Evolutionary conservation across 2,888 invertebrate genomes (phyloP), one percentile per base, ranked within the genome.

Genomic region (Ophion ellenae): DNA sequence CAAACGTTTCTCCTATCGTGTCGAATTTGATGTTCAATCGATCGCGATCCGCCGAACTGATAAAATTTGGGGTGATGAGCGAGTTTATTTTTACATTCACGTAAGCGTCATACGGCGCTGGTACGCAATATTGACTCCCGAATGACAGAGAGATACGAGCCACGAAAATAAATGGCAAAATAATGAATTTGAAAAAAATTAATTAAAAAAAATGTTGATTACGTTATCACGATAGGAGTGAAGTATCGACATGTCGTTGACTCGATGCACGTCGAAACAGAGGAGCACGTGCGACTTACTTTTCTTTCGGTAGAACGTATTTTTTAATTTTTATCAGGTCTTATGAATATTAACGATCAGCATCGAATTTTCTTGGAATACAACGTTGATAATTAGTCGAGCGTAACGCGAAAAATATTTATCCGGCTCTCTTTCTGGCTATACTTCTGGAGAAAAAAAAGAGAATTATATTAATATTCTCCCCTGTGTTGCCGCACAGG

Each of bases 61-160:
- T 76, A 76, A 66, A n/a, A 14, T 17, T 36, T 5, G 11, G 47
- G 36, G 63, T 36, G 9, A 36, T 53, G 63, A 32, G 14, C 32
- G 64, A 64, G 64, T 53, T 80, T 80, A 64, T 80, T 80, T 64
- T 64, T 36, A n/a, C 57, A 71, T 80, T 45, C 53, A 20, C 59
- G 57, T 28, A 61, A 78, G 57, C 61, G 61, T 71, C 53, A 66
- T 53, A 32, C 45, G 79, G 9, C 57, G 10, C 57, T 10, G 14
- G 57, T 79, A 71, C 70, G 79, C 70, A 79, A 79, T 63, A 63
- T 79, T 79, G 61, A 79, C 32, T 32, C 47, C 28, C 45, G 32
- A 66, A 66, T 4, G 32, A 66, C 14, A 47, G 7, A 69, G 24
- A 63, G 63, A 57, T 36, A 59, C 57, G 17, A 24, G 20, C 9